Conservation (phyloP, 2,888 invertebrate genomes). For the Dicranocentrus wangi region DNA sequence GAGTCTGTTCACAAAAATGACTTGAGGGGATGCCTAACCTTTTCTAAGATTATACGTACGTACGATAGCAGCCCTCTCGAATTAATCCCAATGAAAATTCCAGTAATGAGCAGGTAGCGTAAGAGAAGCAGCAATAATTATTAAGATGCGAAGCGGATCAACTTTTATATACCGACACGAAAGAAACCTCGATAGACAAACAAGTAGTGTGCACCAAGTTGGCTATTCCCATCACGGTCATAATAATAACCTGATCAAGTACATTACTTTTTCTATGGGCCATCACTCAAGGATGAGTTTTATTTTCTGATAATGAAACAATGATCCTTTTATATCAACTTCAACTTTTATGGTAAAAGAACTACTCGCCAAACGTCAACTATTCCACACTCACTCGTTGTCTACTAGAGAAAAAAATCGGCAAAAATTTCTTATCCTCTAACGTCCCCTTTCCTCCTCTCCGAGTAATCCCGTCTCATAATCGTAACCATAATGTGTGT, state of each 20-base stretch:
- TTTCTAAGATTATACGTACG: background rate
- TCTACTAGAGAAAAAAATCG: too few relatives aligned
- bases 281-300: too few relatives aligned
- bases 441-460: too few relatives aligned
- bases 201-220: background rate
- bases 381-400: too few relatives aligned
- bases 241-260: background rate
- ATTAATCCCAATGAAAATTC: too few relatives aligned
- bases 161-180: background rate
- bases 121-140: constrained; percentile 35
- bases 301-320: constrained; percentile 24
- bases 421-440: too few relatives aligned
- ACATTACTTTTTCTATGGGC: background rate
- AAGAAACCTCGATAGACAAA: background rate
- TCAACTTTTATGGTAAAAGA: constrained; percentile 53
- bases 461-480: constrained; percentile 2
- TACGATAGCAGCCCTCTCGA: too few relatives aligned
- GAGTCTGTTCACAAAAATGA: too few relatives aligned
- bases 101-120: constrained; percentile 33
- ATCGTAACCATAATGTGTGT: background rate
- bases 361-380: constrained; percentile 38
- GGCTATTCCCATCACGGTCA: background rate
- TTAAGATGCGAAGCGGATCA: background rate
- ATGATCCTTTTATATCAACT: constrained; percentile 25
- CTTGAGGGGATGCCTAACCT: constrained; percentile 23